A percentile compares a stretch with the other conserved stretches of the same genome.
Conservation (phyloP, 2,113 vertebrate genomes). For the Takifugu bimaculatus region DNA sequence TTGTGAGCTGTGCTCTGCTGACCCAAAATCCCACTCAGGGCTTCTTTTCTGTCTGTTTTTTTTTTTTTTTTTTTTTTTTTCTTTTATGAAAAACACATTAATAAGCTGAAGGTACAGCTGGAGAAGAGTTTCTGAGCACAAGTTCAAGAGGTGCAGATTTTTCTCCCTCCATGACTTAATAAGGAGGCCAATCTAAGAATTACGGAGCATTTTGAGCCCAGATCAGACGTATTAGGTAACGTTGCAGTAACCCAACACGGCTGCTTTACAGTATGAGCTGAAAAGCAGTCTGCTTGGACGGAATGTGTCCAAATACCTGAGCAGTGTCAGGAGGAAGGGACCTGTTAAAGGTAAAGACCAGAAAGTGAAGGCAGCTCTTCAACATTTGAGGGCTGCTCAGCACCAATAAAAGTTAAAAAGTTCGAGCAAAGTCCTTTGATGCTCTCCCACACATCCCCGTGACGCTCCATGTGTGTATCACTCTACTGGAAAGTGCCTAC, state of each 20-base stretch:
- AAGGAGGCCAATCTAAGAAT: slow-evolving; percentile 35
- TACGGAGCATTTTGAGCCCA: slow-evolving; percentile 33
- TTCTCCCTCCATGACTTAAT: slow-evolving; percentile 19
- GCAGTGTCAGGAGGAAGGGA: slow-evolving; percentile 12
- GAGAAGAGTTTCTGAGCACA: not conserved
- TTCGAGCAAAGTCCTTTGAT: no score
- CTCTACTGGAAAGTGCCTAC: no score
- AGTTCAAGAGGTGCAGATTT: slow-evolving; percentile 7
- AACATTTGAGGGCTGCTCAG: no score
- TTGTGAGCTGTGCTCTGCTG: no score
- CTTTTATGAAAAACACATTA: slow-evolving; percentile 11
- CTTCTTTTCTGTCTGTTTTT: not conserved
- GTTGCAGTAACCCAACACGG: slow-evolving; percentile 57
- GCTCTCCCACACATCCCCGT: no score
- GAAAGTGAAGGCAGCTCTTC: slow-evolving; percentile 24
- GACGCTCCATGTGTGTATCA: no score
- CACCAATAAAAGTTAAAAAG: no score
- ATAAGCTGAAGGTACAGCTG: slow-evolving; percentile 9
- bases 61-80: slow-evolving; percentile 1
- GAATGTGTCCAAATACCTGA: slow-evolving; percentile 58
- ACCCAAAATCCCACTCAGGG: no score
- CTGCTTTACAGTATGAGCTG: slow-evolving; percentile 41
- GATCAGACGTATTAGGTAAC: slow-evolving; percentile 64
- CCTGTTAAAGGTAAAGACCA: slow-evolving; percentile 19
- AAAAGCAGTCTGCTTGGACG: slow-evolving; percentile 48